These are phyloP conservation scores for Leptopilina syphax DNA, from an alignment of 2,888 invertebrate genomes.

Conservation along the genomic window DNA sequence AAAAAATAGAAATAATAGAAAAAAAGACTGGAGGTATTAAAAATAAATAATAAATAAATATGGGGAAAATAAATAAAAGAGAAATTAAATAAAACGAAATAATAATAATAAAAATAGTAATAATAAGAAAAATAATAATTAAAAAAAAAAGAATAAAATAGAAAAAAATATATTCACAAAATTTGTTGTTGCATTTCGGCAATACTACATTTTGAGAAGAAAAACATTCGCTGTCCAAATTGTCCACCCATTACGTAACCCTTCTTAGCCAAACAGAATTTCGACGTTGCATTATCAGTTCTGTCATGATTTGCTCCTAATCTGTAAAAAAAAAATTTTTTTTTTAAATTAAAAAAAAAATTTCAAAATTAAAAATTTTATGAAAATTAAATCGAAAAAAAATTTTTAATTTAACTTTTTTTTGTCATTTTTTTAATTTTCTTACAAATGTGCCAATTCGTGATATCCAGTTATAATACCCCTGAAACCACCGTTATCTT, in stretches of 20 bases:
- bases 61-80: too few species aligned
- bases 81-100: too few species aligned
- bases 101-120: too few species aligned
- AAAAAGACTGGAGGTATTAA: neutral
- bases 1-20: too few species aligned
- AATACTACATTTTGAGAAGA: slow-evolving; percentile 9
- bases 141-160: neutral
- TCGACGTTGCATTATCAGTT: neutral
- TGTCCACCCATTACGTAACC: slow-evolving; percentile 29
- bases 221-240: slow-evolving; percentile 13
- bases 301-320: slow-evolving; percentile 32
- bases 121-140: neutral
- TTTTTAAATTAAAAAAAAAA: neutral
- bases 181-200: neutral
- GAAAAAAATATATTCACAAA: neutral
- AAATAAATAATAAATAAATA: too few species aligned
- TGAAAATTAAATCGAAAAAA: neutral
- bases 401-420: too few species aligned
- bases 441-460: slow-evolving; percentile 27
- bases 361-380: neutral
- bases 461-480: slow-evolving; percentile 27
- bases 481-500: slow-evolving; percentile 22
- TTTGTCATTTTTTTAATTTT: neutral
- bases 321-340: neutral
- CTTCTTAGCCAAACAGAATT: slow-evolving; percentile 9